phyloP scores from a whole-genome alignment of 1,140 invertebrate genomes.

The Drosophila cardini region DNA sequence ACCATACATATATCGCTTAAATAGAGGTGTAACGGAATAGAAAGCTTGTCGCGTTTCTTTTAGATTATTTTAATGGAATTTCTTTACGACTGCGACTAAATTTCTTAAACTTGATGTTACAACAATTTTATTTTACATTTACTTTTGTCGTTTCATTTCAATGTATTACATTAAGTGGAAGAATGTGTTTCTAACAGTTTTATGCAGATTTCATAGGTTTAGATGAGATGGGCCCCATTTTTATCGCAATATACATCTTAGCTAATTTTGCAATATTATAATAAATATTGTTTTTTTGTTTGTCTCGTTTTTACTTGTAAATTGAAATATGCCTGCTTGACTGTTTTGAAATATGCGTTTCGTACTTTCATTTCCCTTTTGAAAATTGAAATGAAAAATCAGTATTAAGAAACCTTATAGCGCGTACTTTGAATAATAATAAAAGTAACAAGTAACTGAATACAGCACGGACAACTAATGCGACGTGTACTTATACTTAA shows the following conservation, averaged over 20 bases:
- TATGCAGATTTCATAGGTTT: neutral
- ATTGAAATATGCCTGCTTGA: neutral
- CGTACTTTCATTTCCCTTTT: conserved; percentile 4
- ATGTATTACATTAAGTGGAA: conserved; percentile 6
- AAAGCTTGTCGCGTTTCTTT: conserved; percentile 54
- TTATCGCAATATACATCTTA: too few species aligned
- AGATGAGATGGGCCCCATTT: neutral
- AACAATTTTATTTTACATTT: conserved; percentile 35
- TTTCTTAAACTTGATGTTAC: conserved; percentile 40
- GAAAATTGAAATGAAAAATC: conserved; percentile 5
- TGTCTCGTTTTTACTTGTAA: neutral
- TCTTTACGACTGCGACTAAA: neutral
- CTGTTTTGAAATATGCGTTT: neutral
- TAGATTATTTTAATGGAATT: conserved; percentile 4
- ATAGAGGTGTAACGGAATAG: conserved; percentile 37
- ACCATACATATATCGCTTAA: too few species aligned
- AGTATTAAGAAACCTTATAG: conserved; percentile 1
- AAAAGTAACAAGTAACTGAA: conserved; percentile 2
- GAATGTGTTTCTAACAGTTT: neutral
- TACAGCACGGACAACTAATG: neutral
- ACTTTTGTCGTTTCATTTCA: conserved; percentile 23
- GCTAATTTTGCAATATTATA: neutral
- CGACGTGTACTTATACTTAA: neutral
- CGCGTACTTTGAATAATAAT: neutral
- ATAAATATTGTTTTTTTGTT: neutral